These are phyloP conservation scores for Dissostichus mawsoni DNA, from an alignment of 2,113 vertebrate genomes.

Conservation along the genomic window DNA sequence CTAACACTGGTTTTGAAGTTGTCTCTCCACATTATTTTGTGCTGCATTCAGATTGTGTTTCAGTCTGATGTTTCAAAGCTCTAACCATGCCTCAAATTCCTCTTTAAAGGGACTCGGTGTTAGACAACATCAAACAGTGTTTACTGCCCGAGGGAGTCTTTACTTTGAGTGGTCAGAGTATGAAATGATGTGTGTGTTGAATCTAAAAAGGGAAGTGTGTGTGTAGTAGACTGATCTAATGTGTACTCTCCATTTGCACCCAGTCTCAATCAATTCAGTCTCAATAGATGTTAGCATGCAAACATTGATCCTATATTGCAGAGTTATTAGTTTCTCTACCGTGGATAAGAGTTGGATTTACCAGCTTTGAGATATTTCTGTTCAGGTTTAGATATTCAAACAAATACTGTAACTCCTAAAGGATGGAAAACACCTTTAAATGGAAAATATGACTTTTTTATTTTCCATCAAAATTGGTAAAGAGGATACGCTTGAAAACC, in stretches of 20 bases:
- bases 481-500: neutral
- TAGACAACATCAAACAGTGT: constrained; percentile 39
- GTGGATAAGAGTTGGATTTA: neutral
- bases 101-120: constrained; percentile 30
- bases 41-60: constrained; percentile 27
- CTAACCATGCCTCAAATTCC: constrained; percentile 3
- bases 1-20: neutral
- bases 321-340: neutral
- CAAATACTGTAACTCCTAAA: too few species aligned
- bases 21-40: constrained; percentile 6
- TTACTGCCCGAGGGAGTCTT: constrained; percentile 28
- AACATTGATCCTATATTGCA: neutral
- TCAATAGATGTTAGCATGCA: neutral
- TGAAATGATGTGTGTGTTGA: constrained; percentile 37
- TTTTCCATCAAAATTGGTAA: neutral
- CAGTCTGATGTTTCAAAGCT: constrained; percentile 42
- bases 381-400: neutral
- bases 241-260: neutral
- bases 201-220: constrained; percentile 26
- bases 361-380: neutral
- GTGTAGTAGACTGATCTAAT: neutral
- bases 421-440: too few species aligned
- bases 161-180: constrained; percentile 41
- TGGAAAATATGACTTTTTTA: neutral
- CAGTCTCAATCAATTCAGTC: neutral